Conservation (phyloP, 2,113 vertebrate genomes). For the Dissostichus mawsoni region DNA sequence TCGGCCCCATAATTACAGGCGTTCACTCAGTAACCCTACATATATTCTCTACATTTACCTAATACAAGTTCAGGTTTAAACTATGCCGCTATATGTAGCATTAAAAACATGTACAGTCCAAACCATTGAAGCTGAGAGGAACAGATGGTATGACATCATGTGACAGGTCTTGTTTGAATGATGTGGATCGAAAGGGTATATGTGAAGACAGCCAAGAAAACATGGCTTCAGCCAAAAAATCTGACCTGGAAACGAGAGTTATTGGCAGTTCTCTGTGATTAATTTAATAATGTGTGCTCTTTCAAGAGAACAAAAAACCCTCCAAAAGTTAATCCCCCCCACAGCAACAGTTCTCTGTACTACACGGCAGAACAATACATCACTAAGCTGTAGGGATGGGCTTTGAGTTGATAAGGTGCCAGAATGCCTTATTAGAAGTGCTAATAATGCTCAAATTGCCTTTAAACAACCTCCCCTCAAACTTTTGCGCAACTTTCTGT, state of each 20-base stretch:
- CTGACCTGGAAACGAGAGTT: slow-evolving; percentile 24
- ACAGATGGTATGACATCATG: neutral
- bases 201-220: slow-evolving; percentile 20
- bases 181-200: neutral
- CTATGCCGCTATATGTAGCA: neutral
- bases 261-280: slow-evolving; percentile 31
- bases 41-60: neutral
- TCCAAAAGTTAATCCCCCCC: slow-evolving; percentile 1
- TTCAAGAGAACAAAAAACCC: slow-evolving; percentile 29
- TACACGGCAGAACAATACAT: slow-evolving; percentile 4
- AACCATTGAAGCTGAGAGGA: neutral
- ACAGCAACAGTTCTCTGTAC: slow-evolving; percentile 2
- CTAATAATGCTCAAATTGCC: neutral
- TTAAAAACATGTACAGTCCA: neutral
- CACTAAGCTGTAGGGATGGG: neutral
- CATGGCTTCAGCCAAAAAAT: slow-evolving; percentile 36
- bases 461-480: too few species aligned
- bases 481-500: too few species aligned
- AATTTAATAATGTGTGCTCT: slow-evolving; percentile 23
- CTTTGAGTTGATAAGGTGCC: neutral
- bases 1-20: neutral
- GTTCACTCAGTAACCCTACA: neutral
- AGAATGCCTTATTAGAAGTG: neutral
- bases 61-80: neutral
- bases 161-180: slow-evolving; percentile 9